Conservation (phyloP, 1,140 invertebrate genomes). For the Lethocerus indicus region DNA sequence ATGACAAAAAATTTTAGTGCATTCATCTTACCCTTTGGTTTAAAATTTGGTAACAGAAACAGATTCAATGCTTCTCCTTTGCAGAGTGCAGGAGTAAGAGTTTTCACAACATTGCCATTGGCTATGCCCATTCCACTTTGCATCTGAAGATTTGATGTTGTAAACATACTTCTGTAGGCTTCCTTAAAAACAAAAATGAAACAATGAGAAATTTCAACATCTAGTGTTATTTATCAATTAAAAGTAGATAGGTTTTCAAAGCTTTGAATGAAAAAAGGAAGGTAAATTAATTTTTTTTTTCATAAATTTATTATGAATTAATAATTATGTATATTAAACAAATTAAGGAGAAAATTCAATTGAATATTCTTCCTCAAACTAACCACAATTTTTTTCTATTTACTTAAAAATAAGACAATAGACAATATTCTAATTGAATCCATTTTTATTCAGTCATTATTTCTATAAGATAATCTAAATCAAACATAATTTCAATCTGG, state of each 20-base stretch:
- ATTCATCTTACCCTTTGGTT: slow-evolving; percentile 32
- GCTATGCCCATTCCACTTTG: slow-evolving; percentile 47
- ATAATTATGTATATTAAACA: too few species aligned
- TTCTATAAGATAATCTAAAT: too few species aligned
- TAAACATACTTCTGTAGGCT: slow-evolving; percentile 43
- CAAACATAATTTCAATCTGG: too few species aligned
- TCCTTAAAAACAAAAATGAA: slow-evolving; percentile 25
- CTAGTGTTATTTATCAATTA: slow-evolving; percentile 1
- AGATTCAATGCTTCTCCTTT: slow-evolving; percentile 48
- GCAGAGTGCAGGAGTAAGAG: slow-evolving; percentile 29
- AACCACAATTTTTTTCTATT: too few species aligned
- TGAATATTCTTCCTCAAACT: too few species aligned
- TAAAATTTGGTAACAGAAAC: slow-evolving; percentile 47
- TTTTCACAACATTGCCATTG: slow-evolving; percentile 33
- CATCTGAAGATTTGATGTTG: slow-evolving; percentile 48
- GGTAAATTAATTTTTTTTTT: slow-evolving; percentile 16
- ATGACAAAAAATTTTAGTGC: neutral
- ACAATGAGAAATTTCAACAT: slow-evolving; percentile 19
- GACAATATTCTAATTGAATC: too few species aligned
- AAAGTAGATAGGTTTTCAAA: neutral
- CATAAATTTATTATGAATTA: neutral
- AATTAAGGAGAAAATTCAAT: too few species aligned
- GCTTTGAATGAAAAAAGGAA: slow-evolving; percentile 13
- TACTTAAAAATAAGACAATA: too few species aligned
- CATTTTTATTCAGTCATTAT: too few species aligned